Percentiles rank a stretch among this genome's conserved stretches.
Evolutionary conservation across 35 echinoderm and acorn worm genomes (phyloP).

Genomic region (Hemicentrotus pulcherrimus): DNA sequence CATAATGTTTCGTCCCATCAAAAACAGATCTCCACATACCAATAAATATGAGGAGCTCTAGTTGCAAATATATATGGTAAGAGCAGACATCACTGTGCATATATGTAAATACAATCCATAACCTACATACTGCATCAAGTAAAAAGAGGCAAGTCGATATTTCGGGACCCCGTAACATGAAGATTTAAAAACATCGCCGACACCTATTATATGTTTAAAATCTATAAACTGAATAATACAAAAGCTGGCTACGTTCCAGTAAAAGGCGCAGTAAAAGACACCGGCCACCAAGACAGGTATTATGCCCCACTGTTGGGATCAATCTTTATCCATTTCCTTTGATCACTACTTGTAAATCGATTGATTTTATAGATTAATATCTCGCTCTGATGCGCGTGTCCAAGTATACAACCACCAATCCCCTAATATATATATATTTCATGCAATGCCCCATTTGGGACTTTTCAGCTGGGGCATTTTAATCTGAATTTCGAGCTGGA

Average conservation of each 20-base stretch:
- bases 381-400: not conserved
- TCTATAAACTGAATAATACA: not conserved
- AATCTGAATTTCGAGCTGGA: too few relatives aligned
- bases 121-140: too few relatives aligned
- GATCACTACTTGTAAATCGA: not conserved
- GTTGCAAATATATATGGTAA: too few relatives aligned
- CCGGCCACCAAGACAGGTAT: not conserved
- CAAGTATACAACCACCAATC: not conserved
- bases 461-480: too few relatives aligned
- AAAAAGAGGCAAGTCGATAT: not conserved
- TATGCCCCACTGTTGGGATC: not conserved
- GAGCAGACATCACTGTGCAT: too few relatives aligned
- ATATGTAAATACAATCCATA: too few relatives aligned
- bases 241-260: not conserved
- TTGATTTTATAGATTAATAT: not conserved
- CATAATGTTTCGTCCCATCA: too few relatives aligned
- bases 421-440: not conserved
- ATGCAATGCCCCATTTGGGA: not conserved
- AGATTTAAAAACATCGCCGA: not conserved
- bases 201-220: not conserved
- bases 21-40: too few relatives aligned
- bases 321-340: not conserved
- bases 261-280: not conserved
- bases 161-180: not conserved
- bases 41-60: too few relatives aligned